A percentile compares a stretch with the other conserved stretches of the same genome.
Conservation (phyloP, 1,140 invertebrate species). For the Drosophila navojoa region DNA sequence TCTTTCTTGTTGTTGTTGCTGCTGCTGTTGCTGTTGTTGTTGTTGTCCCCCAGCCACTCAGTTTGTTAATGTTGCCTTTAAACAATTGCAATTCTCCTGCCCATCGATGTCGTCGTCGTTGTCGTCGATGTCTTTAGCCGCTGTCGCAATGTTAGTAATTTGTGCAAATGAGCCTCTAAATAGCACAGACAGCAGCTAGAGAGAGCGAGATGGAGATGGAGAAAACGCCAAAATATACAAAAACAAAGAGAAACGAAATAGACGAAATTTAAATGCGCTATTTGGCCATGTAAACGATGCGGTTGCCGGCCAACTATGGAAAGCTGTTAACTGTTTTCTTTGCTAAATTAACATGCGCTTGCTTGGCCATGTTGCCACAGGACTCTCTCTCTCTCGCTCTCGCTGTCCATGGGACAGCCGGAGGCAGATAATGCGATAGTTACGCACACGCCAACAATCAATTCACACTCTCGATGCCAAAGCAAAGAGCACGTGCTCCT, state of each 20-base stretch:
- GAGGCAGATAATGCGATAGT: not conserved
- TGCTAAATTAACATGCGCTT: not conserved
- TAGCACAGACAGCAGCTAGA: constrained; percentile 54
- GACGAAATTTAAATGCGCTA: constrained; percentile 66
- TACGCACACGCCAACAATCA: not conserved
- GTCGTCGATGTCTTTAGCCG: constrained; percentile 46
- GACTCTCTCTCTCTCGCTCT: too few relatives aligned
- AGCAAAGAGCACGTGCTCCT: constrained; percentile 57
- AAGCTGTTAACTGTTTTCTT: constrained; percentile 59
- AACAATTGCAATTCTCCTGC: constrained; percentile 66
- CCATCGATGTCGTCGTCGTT: constrained; percentile 24
- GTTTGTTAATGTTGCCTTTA: constrained; percentile 36
- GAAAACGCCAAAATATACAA: not conserved
- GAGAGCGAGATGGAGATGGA: not conserved
- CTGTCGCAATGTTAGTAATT: constrained; percentile 79
- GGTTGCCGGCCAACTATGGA: constrained; percentile 52
- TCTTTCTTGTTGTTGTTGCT: too few relatives aligned
- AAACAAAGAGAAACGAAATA: constrained; percentile 34
- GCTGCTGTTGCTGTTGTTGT: not conserved
- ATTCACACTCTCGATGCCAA: constrained; percentile 3
- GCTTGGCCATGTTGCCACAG: not conserved
- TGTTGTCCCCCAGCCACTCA: constrained; percentile 28
- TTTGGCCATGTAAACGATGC: constrained; percentile 62
- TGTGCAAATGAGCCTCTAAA: constrained; percentile 80
- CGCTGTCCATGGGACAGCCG: not conserved